These are phyloP conservation scores for Eclectus roratus DNA, from an alignment of 2,113 vertebrate genomes.

Conservation along the genomic window DNA sequence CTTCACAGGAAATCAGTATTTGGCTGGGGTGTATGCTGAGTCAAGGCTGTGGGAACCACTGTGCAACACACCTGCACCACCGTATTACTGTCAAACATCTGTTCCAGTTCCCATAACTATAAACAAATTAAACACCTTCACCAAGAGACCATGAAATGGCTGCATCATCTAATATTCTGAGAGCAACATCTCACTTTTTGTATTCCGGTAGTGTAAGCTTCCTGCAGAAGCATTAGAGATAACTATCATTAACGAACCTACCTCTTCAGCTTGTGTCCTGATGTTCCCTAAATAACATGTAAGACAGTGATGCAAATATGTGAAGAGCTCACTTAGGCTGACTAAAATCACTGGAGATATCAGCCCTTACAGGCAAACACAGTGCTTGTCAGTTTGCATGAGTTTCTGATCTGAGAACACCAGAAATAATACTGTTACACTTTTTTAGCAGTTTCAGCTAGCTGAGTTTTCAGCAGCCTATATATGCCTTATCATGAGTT, in stretches of 20 bases:
- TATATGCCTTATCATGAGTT: not conserved
- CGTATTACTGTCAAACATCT: not conserved
- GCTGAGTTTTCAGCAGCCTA: not conserved
- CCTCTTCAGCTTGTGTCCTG: not conserved
- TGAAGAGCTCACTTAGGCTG: not conserved
- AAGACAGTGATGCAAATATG: not conserved
- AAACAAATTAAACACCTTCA: fast-evolving
- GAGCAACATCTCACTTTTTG: not conserved
- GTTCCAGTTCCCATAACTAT: not conserved
- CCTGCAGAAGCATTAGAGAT: not conserved
- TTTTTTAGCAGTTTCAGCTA: not conserved
- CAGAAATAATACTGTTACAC: not conserved
- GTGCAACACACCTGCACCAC: not conserved
- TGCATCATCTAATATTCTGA: not conserved
- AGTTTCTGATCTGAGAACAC: not conserved
- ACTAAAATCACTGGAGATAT: not conserved
- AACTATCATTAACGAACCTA: not conserved
- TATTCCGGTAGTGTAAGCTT: not conserved
- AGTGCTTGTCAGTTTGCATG: constrained; percentile 27
- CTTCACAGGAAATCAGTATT: not conserved
- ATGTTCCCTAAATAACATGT: not conserved
- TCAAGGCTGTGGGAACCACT: not conserved
- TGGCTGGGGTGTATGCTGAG: not conserved
- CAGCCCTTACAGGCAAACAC: constrained; percentile 23
- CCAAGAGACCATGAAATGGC: not conserved